Evolutionary conservation across 2,888 invertebrate genomes (phyloP), one percentile per base, ranked within the genome.

Genomic region (Xestia rhomboidea): DNA sequence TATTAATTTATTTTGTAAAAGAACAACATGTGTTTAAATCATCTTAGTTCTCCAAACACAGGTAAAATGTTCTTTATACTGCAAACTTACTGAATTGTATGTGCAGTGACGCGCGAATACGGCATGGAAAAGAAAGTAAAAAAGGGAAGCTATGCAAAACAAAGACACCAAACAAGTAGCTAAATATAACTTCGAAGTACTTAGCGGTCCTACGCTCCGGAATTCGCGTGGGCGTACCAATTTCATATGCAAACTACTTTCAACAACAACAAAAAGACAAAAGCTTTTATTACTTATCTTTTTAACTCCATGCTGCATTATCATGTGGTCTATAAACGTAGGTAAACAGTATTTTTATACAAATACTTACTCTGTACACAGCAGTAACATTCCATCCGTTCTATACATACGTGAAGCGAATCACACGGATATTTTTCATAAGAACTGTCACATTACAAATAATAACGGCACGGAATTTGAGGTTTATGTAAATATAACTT

Each of bases 361-460:
- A 73, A 87, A 75, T 86, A 93, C 95, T 89, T 89, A 95, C 95
- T 92, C 91, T 92, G 91, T 92, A 91, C 86, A 93, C 89, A 88
- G 89, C 86, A 90, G 90, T 88, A 89, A 91, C 92, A 94, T 94
- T 94, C 95, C 95, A 95, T 94, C 91, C 94, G 92, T 90, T 88
- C 84, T 90, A 89, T 82, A 89, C 76, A 84, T 90, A 89, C 85
- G 89, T 90, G 81, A 85, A 83, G 67, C 87, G 73, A 66, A 79
- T 74, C 76, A 78, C 80, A 77, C 75, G 81, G 51, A 78, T 79
- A 79, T 74, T 75, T 82, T 41, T 82, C 80, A 78, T 81, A 77
- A 51, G 71, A 80, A 77, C 64, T 60, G 67, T 66, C 79, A 85
- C 89, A 87, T 87, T 66, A 76, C 79, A 69, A 79, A 54, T 73